A percentile compares a stretch with the other conserved stretches of the same genome.
These are phyloP conservation scores for Scotopteryx bipunctaria DNA, from an alignment of 2,888 invertebrate genomes.

Conservation along the genomic window DNA sequence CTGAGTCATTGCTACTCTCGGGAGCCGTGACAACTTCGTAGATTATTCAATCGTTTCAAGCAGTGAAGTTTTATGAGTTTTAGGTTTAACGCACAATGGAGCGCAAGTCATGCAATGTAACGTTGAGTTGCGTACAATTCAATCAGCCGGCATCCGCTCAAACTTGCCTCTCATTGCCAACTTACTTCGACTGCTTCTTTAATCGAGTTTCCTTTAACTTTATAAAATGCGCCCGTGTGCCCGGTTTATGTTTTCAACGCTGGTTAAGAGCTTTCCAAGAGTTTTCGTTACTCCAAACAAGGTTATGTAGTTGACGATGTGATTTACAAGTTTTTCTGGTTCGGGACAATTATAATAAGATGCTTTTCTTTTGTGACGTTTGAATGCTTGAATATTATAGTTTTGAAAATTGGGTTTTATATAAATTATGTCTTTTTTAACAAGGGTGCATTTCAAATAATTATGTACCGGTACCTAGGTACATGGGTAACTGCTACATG, in stretches of 20 bases:
- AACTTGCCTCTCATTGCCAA: slow-evolving; percentile 61
- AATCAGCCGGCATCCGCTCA: slow-evolving; percentile 56
- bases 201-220: slow-evolving; percentile 76
- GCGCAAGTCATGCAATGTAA: slow-evolving; percentile 31
- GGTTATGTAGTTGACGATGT: slow-evolving; percentile 55
- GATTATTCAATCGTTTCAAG: slow-evolving; percentile 21
- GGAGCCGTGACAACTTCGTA: slow-evolving; percentile 12
- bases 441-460: no score
- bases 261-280: slow-evolving; percentile 72
- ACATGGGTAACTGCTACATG: no score
- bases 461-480: no score
- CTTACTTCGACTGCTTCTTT: slow-evolving; percentile 68
- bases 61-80: slow-evolving; percentile 27
- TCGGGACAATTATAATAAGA: slow-evolving; percentile 22
- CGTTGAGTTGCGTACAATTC: slow-evolving; percentile 55
- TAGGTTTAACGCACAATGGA: slow-evolving; percentile 37
- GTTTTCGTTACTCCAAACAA: slow-evolving; percentile 66
- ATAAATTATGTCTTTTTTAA: neutral
- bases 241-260: slow-evolving; percentile 71
- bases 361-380: slow-evolving; percentile 2
- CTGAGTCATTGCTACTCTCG: slow-evolving; percentile 6
- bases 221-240: slow-evolving; percentile 73
- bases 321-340: slow-evolving; percentile 43
- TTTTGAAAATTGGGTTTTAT: no score
- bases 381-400: no score